Conservation (phyloP, 2,888 invertebrate species). For the Hoplodrina ambigua region DNA sequence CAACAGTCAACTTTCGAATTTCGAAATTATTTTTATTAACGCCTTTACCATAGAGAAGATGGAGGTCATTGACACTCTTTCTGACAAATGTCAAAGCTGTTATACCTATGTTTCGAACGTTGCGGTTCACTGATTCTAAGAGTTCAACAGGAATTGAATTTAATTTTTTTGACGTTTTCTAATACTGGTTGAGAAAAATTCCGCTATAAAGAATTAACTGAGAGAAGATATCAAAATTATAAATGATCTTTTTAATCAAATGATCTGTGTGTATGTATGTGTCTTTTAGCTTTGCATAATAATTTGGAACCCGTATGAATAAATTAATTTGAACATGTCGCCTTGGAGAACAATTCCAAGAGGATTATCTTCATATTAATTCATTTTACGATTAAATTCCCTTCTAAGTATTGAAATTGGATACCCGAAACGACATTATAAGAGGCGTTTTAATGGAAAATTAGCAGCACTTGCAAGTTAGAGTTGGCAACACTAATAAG, state of each 20-base stretch:
- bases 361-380: slow-evolving; percentile 17
- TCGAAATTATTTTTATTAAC: too few species aligned
- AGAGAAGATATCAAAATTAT: background rate
- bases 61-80: background rate
- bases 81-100: background rate
- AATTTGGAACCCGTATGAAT: slow-evolving; percentile 23
- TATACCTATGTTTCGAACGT: background rate
- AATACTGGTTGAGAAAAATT: background rate
- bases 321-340: slow-evolving; percentile 25
- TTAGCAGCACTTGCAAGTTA: too few species aligned
- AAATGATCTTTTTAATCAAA: background rate
- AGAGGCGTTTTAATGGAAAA: background rate
- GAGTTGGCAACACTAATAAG: too few species aligned
- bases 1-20: too few species aligned
- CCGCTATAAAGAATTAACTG: background rate
- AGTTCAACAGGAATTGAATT: background rate
- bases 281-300: background rate
- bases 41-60: too few species aligned
- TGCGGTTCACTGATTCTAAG: slow-evolving; percentile 15
- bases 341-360: slow-evolving; percentile 5
- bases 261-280: background rate
- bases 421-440: background rate
- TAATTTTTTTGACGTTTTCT: background rate
- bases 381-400: background rate
- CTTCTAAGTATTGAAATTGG: background rate